phyloP scores from a whole-genome alignment of 2,797 vertebrate species.

The Spinus pinus region DNA sequence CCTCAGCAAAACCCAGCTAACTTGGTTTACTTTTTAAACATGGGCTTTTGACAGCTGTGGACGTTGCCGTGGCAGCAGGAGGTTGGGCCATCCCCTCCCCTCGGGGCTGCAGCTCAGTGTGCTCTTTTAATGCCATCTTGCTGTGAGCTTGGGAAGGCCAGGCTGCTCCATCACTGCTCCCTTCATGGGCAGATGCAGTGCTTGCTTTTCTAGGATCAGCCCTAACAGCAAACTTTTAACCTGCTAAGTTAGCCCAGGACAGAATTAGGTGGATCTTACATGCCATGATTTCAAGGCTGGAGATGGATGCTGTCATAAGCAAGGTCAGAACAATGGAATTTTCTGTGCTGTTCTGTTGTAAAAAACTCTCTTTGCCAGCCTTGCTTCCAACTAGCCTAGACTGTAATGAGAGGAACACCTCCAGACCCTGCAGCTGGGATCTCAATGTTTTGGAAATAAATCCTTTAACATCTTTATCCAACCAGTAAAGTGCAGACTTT shows the following conservation, averaged over 20 bases:
- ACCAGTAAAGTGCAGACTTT: not conserved
- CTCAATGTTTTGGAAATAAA: not conserved
- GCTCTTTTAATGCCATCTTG: slow-evolving; percentile 33
- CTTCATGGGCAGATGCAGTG: not conserved
- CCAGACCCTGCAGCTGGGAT: not conserved
- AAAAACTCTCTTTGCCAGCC: not conserved
- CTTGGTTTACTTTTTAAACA: not conserved
- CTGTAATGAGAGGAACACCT: not conserved
- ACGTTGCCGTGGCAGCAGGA: not conserved
- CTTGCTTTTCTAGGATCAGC: not conserved
- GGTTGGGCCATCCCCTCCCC: not conserved
- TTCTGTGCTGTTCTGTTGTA: not conserved
- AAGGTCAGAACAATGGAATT: not conserved
- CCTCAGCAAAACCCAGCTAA: not conserved
- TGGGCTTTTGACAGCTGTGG: not conserved
- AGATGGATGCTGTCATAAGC: not conserved
- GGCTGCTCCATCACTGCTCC: not conserved
- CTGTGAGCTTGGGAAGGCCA: slow-evolving; percentile 33
- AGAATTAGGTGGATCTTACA: not conserved
- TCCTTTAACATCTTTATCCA: not conserved
- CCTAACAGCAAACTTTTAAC: not conserved
- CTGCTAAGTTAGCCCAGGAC: not conserved
- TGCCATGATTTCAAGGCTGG: not conserved
- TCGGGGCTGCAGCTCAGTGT: not conserved
- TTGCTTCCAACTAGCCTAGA: not conserved